Evolutionary conservation across 2,113 vertebrate genomes (phyloP).

Genomic region (Plecotus auritus): DNA sequence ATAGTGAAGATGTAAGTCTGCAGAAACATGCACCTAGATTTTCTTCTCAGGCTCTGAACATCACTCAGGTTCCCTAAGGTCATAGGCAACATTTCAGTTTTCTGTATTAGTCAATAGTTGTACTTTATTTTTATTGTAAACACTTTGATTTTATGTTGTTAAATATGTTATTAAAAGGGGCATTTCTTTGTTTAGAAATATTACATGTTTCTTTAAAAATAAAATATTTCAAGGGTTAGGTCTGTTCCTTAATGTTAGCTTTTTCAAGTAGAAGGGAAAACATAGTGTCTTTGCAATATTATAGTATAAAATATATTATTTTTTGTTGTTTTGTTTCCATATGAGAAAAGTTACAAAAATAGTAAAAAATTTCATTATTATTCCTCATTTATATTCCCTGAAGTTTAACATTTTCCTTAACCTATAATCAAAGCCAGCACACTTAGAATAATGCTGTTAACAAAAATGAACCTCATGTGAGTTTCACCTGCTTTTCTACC

Average conservation of each 20-base stretch:
- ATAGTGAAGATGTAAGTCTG: background rate
- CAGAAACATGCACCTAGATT: background rate
- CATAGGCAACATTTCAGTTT: background rate
- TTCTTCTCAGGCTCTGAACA: background rate
- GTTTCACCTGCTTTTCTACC: background rate
- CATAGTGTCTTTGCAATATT: background rate
- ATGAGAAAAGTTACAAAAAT: background rate
- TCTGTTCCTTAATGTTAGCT: background rate
- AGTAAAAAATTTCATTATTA: background rate
- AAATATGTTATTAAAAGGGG: background rate
- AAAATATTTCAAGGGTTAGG: background rate
- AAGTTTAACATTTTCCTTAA: background rate
- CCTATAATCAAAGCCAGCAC: background rate
- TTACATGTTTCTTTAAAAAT: background rate
- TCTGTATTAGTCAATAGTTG: rapidly evolving
- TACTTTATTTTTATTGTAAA: background rate
- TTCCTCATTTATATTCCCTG: background rate
- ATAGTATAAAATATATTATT: background rate
- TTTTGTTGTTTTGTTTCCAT: background rate
- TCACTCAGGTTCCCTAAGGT: background rate
- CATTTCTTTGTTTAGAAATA: background rate
- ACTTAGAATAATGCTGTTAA: background rate
- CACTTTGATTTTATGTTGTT: background rate
- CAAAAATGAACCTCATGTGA: background rate
- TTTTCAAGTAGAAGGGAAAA: background rate